These are phyloP conservation scores for Neocrepidodera transversa DNA, from an alignment of 2,888 invertebrate species.

Conservation along the genomic window DNA sequence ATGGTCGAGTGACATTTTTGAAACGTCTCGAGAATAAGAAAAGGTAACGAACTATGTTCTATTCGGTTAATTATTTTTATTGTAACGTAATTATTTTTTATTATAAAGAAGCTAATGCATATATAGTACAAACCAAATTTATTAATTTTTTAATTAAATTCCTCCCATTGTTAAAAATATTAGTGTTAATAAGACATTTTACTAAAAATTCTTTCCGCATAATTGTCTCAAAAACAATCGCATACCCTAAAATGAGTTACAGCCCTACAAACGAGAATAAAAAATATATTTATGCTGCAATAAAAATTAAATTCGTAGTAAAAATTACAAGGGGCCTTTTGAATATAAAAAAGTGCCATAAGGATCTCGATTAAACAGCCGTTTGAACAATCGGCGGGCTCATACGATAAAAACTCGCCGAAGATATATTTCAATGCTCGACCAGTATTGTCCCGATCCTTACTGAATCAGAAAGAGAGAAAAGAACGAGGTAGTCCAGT, in stretches of 20 bases:
- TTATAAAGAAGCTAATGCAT: background rate
- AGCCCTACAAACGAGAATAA: too few relatives aligned
- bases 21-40: slow-evolving; percentile 17
- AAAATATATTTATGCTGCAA: slow-evolving; percentile 37
- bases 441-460: slow-evolving; percentile 41
- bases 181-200: too few relatives aligned
- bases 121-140: too few relatives aligned
- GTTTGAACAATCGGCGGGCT: slow-evolving; percentile 43
- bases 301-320: slow-evolving; percentile 35
- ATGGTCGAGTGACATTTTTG: slow-evolving; percentile 23
- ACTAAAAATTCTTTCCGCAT: background rate
- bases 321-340: slow-evolving; percentile 39
- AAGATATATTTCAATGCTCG: slow-evolving; percentile 43
- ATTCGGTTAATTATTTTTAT: slow-evolving; percentile 1
- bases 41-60: slow-evolving; percentile 13
- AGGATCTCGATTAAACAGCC: slow-evolving; percentile 42
- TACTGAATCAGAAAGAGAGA: slow-evolving; percentile 34
- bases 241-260: background rate
- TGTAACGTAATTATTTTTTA: slow-evolving; percentile 13
- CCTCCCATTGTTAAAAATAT: too few relatives aligned
- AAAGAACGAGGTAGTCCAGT: background rate
- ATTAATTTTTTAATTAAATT: too few relatives aligned
- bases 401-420: slow-evolving; percentile 42
- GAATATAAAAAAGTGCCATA: slow-evolving; percentile 40
- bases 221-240: background rate